phyloP scores from a whole-genome alignment of 2,113 vertebrate species.

The Malurus melanocephalus region DNA sequence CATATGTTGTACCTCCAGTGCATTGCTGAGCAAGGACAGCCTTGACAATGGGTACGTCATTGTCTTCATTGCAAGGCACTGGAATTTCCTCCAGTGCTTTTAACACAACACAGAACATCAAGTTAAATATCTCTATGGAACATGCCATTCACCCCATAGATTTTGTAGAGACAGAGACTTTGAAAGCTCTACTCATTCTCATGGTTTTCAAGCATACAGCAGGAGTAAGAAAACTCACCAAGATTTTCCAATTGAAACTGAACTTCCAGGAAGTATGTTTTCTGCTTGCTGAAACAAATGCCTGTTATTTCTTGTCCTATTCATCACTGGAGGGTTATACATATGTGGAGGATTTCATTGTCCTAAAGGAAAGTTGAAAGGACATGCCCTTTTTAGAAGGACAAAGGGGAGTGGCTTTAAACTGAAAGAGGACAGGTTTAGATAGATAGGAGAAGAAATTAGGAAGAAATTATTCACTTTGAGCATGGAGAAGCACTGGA shows the following conservation, averaged over 20 bases:
- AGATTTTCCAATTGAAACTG: background rate
- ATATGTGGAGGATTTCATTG: background rate
- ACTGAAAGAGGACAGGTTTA: background rate
- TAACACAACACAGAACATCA: background rate
- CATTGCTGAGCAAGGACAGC: accelerated
- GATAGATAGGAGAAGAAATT: background rate
- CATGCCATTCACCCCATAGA: accelerated
- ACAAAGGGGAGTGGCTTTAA: background rate
- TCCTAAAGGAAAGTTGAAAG: background rate
- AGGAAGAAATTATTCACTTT: background rate
- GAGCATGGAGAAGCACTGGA: background rate
- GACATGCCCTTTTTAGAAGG: background rate
- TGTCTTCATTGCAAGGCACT: background rate
- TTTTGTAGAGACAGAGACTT: background rate
- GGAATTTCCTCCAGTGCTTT: background rate
- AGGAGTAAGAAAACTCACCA: background rate
- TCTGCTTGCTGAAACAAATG: background rate
- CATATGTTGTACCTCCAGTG: background rate
- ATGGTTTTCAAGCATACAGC: background rate
- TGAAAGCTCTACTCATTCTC: background rate
- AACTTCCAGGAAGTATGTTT: background rate
- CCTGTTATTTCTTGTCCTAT: accelerated
- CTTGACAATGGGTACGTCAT: background rate
- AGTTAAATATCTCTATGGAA: background rate
- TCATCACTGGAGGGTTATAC: background rate